These are phyloP conservation scores for Archaeoteleia sp. DNA, from an alignment of 2,888 invertebrate genomes.

Conservation along the genomic window DNA sequence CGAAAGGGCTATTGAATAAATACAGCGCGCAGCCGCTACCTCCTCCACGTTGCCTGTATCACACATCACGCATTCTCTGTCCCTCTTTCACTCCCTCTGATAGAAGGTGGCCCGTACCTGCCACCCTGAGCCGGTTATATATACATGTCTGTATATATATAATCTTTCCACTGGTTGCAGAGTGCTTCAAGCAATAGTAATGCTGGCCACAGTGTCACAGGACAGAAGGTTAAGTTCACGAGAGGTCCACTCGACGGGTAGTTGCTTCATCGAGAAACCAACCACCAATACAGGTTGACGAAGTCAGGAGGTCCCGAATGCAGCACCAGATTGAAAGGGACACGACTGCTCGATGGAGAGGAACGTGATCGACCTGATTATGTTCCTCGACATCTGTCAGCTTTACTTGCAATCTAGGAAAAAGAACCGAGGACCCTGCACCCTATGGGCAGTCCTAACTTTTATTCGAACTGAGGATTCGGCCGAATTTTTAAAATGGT, in stretches of 20 bases:
- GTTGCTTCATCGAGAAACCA: no score
- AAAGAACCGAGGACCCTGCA: conserved; percentile 60
- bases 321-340: conserved; percentile 1
- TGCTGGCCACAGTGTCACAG: conserved; percentile 51
- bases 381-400: conserved; percentile 69
- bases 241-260: conserved; percentile 6
- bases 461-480: conserved; percentile 67
- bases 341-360: conserved; percentile 40
- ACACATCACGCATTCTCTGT: conserved; percentile 30
- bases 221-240: conserved; percentile 30
- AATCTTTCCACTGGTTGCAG: conserved; percentile 29
- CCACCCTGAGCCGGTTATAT: conserved; percentile 33
- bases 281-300: no score
- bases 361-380: conserved; percentile 66
- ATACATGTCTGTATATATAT: conserved; percentile 16
- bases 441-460: conserved; percentile 68
- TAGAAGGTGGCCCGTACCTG: conserved; percentile 34
- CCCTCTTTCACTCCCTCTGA: conserved; percentile 20
- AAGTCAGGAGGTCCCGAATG: no score
- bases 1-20: conserved; percentile 68
- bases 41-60: conserved; percentile 32
- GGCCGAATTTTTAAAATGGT: conserved; percentile 64
- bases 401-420: conserved; percentile 61
- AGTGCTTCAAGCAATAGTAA: conserved; percentile 50
- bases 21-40: conserved; percentile 66